Evolutionary conservation across 2,888 invertebrate genomes (phyloP).

Genomic region (Chymomyza caudatula): DNA sequence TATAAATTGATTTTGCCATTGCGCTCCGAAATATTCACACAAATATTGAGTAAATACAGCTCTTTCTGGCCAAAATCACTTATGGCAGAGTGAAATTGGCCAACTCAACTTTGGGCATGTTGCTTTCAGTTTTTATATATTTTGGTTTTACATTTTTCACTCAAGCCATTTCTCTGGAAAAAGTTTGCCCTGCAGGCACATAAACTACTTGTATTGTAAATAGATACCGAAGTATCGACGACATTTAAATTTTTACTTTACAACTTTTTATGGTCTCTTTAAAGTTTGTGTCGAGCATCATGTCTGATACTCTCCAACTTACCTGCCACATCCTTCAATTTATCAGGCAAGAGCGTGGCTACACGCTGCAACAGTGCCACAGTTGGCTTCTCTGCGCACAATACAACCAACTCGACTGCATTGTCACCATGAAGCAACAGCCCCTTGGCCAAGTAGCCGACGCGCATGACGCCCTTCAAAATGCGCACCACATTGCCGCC

Average conservation of each 20-base stretch:
- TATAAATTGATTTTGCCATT: not conserved
- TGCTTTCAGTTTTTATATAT: slow-evolving; percentile 28
- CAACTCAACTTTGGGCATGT: slow-evolving; percentile 33
- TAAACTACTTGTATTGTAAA: slow-evolving; percentile 10
- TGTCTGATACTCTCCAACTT: slow-evolving; percentile 76
- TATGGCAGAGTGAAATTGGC: slow-evolving; percentile 56
- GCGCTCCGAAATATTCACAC: slow-evolving; percentile 36
- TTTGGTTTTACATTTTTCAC: slow-evolving; percentile 22
- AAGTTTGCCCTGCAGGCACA: slow-evolving; percentile 50
- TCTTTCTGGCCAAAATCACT: slow-evolving; percentile 55
- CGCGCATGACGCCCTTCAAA: slow-evolving; percentile 97
- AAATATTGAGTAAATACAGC: not conserved
- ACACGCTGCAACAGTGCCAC: slow-evolving; percentile 91
- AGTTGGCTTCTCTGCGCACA: slow-evolving; percentile 97
- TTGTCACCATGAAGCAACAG: slow-evolving; percentile 93
- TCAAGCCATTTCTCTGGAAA: slow-evolving; percentile 76
- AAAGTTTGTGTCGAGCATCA: not conserved
- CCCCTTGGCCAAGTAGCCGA: slow-evolving; percentile 92
- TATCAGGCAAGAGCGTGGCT: slow-evolving; percentile 88
- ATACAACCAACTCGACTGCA: slow-evolving; percentile 93
- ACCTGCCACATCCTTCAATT: slow-evolving; percentile 85
- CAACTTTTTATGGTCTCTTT: not conserved
- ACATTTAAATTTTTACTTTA: not conserved
- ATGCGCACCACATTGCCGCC: slow-evolving; percentile 82
- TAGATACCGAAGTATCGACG: slow-evolving; percentile 38